Evolutionary conservation across 2,113 vertebrate species (phyloP), one percentile per base, ranked within the genome.

Genomic region (Oenanthe melanoleuca): DNA sequence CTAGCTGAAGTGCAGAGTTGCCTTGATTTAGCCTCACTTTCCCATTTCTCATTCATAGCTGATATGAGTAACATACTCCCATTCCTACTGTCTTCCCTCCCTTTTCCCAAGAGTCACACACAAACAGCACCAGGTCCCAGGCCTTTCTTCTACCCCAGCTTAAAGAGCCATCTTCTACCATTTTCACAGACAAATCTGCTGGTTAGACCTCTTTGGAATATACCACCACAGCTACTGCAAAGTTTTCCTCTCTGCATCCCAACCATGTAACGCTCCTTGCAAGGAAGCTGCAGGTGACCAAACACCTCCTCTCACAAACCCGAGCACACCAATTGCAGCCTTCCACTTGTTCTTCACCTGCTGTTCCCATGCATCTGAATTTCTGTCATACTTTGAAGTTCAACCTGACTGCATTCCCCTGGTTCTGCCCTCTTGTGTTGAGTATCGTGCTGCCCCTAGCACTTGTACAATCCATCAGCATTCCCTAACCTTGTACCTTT

Each of bases 391-490:
- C 33, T 55, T 60, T n/a, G 17, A 64, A 26, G 61, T 44, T 29
- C 70, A 64, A 4, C 31, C 33, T 55, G 29, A 55, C 47, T 23
- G 22, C 21, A 12, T 34, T 59, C 13, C 29, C 44, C 7, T 18
- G 28, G 8, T 9, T 9, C 50, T 21, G 28, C 19, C 11, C 29
- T 85, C 65, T 55, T 63, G 81, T 38, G 5, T 5, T 37, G 25
- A 78, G 18, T 33, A 21, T 4, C 0, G 0, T 8, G 8, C 24
- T 34, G 44, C 34, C 34, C 29, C 25, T 24, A 28, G 14, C 5
- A 8, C 31, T 20, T 16, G 56, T 24, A 18, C 3, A 3, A 26
- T 67, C 44, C 63, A 57, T 13, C 57, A 75, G 12, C 15, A 18
- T 44, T 92, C n/a, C 44, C 64, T 53, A 42, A 29, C 12, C 15